Evolutionary conservation across 30 jellyfish, hydroid and myxozoan genomes (phyloP), one percentile per base, ranked within the genome.

Genomic region (Kudoa iwatai): DNA sequence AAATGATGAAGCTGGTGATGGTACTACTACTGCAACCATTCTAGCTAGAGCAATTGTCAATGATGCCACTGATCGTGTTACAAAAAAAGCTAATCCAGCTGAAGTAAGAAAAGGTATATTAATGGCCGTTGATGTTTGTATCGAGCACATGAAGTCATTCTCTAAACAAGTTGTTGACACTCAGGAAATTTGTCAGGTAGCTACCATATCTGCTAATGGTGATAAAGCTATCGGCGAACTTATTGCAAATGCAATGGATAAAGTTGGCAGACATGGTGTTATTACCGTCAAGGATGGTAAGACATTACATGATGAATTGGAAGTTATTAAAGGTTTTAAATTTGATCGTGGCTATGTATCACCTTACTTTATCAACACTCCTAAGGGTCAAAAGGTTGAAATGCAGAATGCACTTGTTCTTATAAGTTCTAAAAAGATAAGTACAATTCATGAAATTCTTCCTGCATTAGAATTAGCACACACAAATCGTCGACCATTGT

Each of bases 291-390:
- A 45, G 42, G 65, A 52, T 7, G 69, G 43, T 18, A 44, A n/a
- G 4, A 55, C 56, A 6, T 19, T 52, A 3, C 20, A 45, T 12
- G 21, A 17, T 19, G 56, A 23, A 9, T 16, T 45, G 13, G 61
- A 44, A 2, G 65, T 52, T 19, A 53, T 45, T 52, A 65, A 52
- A 52, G 65, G 65, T 16, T 41, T 52, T 65, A 34, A 44, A 53
- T 52, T 52, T 46, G 65, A 52, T 45, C 45, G 66, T 4, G 65
- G 65, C 4, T 52, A 52, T 21, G 36, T 45, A 3, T 52, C 65
- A 2, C 65, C 65, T 15, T 52, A 52, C 55, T 52, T 52, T 31
- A 61, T 52, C 16, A 52, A 50, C 23, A 25, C 42, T 21, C 20
- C 56, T 2, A 53, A 45, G 6, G 24, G 23, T 3, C 32, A 28